Base-by-base conservation (phyloP, 1,140 invertebrate genomes). In the Philopotamus ludificatus region DNA sequence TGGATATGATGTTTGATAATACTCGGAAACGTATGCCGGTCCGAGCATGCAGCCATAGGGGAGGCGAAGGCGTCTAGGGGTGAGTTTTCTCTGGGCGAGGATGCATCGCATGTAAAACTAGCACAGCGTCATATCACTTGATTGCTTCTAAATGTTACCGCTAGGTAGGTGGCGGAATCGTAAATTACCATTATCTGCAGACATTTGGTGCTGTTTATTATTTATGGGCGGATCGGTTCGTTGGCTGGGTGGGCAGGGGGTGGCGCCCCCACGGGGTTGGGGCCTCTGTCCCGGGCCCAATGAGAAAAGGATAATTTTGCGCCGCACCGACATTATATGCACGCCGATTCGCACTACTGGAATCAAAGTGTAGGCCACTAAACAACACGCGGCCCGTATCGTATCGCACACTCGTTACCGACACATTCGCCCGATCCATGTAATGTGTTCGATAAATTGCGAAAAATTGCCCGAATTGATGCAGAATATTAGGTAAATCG, bases 151-250 rank as follows among this genome's bases (percentile, higher is more conserved):
- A 68, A 69, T 67, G 66, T 68, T 69, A 59, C 73, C 74, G 74
- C 74, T 65, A 64, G 76, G 75, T 75, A 64, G 67, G 55, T 53
- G 70, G 72, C 71, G 72, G 63, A 75, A 73, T 75, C 76, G 76
- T 80, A 80, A 78, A 78, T 80, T 79, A 78, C 77, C 77, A 79
- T 80, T 80, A 80, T 80, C 78, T 79, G 74, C 74, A 78, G 78
- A 79, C 78, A 76, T 73, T 70, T 61, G 69, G 63, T 76, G 74
- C 73, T 77, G 76, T 79, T 79, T 80, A 80, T 80, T 80, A 80
- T 80, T 80, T 80, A 80, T 80, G 76, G 75, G 71, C 76, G 74
- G 76, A 78, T 79, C 74, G 76, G 72, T 74, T 75, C 69, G 63
- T 58, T 50, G 65, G 61, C 57, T 16, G 64, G 71, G 72, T 72